Conservation (phyloP, 2,888 invertebrate genomes). For the Halictus ligatus region DNA sequence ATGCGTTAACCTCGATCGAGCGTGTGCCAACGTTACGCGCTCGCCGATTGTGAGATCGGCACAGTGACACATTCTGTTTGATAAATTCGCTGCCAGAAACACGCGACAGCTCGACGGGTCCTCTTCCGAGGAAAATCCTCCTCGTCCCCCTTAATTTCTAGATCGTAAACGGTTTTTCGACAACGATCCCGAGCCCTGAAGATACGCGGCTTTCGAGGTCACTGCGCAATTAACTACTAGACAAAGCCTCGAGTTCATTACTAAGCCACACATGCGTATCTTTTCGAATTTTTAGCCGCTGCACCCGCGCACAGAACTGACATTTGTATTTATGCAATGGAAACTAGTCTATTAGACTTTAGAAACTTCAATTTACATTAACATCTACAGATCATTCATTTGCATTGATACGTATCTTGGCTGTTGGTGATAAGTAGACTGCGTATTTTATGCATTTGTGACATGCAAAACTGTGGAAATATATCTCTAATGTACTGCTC, state of each 20-base stretch:
- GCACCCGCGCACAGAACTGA: neutral
- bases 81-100: neutral
- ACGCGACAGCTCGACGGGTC: neutral
- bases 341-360: neutral
- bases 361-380: neutral
- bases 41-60: conserved; percentile 38
- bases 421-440: neutral
- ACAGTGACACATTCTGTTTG: conserved; percentile 52
- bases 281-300: neutral
- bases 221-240: neutral
- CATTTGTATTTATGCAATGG: neutral
- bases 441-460: neutral
- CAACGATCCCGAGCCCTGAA: neutral
- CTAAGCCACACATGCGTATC: neutral
- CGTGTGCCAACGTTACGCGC: conserved; percentile 48
- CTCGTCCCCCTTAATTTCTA: neutral
- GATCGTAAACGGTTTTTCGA: neutral
- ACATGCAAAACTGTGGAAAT: neutral
- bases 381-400: neutral
- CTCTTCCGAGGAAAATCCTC: neutral
- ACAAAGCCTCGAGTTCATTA: neutral
- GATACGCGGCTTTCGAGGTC: neutral
- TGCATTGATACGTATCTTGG: too few species aligned
- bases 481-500: neutral
- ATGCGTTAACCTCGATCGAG: conserved; percentile 82